Evolutionary conservation across 2,797 vertebrate species (phyloP).

Genomic region (Botia almorhae): DNA sequence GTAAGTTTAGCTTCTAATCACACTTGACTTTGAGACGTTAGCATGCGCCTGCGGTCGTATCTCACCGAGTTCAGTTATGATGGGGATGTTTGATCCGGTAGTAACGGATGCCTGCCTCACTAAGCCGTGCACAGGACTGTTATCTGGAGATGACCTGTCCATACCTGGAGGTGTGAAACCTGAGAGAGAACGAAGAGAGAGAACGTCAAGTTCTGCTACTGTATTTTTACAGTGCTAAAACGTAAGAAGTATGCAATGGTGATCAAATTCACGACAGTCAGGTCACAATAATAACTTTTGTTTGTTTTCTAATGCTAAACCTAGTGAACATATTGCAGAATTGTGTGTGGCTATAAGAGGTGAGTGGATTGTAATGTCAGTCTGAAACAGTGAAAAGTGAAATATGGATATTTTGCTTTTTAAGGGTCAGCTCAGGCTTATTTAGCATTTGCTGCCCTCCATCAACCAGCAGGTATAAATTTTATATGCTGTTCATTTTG

Average conservation of each 20-base stretch:
- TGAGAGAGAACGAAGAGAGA: conserved; percentile 61
- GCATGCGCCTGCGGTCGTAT: neutral
- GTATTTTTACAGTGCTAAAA: too few relatives aligned
- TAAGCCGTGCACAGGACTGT: conserved; percentile 96
- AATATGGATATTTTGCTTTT: conserved; percentile 70
- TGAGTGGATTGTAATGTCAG: conserved; percentile 62
- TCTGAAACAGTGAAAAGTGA: conserved; percentile 67
- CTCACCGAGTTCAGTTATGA: conserved; percentile 99
- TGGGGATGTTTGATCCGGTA: conserved; percentile 96
- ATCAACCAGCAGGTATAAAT: conserved; percentile 80
- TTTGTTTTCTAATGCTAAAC: neutral
- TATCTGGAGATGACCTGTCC: conserved; percentile 97
- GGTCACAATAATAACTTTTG: neutral
- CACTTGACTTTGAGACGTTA: conserved; percentile 42
- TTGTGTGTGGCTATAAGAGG: conserved; percentile 14
- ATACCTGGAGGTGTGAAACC: conserved; percentile 99
- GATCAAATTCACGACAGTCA: neutral
- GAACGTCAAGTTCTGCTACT: neutral
- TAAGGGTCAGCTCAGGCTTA: conserved; percentile 79
- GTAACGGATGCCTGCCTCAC: conserved; percentile 95
- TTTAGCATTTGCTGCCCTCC: conserved; percentile 80
- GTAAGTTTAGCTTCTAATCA: conserved; percentile 51
- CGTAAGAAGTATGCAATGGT: neutral
- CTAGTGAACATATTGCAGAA: neutral
- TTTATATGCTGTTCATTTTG: conserved; percentile 87